Conservation (phyloP, 2,888 invertebrate species). For the Archips crataeganus region DNA sequence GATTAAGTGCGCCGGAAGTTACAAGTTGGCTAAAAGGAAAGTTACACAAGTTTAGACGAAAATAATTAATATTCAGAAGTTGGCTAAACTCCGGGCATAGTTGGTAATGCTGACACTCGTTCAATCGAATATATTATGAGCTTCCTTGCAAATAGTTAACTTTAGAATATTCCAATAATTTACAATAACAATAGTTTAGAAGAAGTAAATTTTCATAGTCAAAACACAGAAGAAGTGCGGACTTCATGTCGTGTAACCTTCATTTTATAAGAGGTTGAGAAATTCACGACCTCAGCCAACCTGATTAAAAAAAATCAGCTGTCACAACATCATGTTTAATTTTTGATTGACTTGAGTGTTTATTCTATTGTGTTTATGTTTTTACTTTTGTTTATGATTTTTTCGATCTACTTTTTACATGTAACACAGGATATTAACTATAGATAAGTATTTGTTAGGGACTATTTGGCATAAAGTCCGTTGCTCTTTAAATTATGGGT, state of each 20-base stretch:
- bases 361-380: constrained; percentile 4
- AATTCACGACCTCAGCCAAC: neutral
- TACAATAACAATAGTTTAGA: neutral
- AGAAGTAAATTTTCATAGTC: no score
- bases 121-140: neutral
- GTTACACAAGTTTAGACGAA: constrained; percentile 29
- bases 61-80: constrained; percentile 37
- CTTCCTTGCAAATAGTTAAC: neutral
- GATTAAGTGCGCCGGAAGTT: constrained; percentile 6
- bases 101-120: constrained; percentile 1
- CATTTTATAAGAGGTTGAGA: neutral
- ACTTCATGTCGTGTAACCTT: neutral
- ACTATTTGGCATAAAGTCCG: neutral
- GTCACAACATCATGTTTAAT: neutral
- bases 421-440: neutral
- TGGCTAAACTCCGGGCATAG: constrained; percentile 8
- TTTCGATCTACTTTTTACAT: neutral
- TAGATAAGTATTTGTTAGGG: constrained; percentile 1
- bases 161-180: neutral
- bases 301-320: constrained; percentile 10
- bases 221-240: no score
- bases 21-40: constrained; percentile 33
- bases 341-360: constrained; percentile 2
- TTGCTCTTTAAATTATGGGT: constrained; percentile 19
- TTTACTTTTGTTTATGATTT: neutral